Evolutionary conservation across 2,797 vertebrate species (phyloP).

Genomic region (Numenius phaeopus): DNA sequence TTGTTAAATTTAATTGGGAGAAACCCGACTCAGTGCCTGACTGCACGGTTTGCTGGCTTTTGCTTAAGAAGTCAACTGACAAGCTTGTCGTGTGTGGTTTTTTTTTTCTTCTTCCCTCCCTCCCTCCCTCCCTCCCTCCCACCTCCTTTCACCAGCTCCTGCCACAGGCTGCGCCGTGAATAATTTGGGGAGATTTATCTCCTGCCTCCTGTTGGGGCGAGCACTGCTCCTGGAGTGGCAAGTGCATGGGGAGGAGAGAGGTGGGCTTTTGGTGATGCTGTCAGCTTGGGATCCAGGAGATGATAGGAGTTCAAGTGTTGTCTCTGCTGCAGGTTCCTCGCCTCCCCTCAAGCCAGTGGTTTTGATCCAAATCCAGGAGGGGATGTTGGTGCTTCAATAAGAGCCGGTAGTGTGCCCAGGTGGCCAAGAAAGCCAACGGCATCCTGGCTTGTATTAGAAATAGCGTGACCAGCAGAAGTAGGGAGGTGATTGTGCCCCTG

Average conservation of each 20-base stretch:
- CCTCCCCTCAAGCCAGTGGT: background rate
- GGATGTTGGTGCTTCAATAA: background rate
- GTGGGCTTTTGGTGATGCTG: background rate
- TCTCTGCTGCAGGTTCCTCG: background rate
- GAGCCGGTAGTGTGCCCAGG: too few species aligned
- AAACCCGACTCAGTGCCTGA: constrained; percentile 61
- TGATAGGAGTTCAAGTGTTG: background rate
- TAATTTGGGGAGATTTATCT: background rate
- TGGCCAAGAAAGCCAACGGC: too few species aligned
- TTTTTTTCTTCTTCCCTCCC: background rate
- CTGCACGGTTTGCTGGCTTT: constrained; percentile 68
- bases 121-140: background rate
- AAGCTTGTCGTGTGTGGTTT: constrained; percentile 56
- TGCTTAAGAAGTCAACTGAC: constrained; percentile 77
- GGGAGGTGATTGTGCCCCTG: too few species aligned
- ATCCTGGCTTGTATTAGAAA: too few species aligned
- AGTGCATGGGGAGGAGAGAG: background rate
- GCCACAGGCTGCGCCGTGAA: background rate
- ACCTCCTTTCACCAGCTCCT: background rate
- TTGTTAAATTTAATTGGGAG: constrained; percentile 85
- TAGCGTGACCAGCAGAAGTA: too few species aligned
- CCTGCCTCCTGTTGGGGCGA: background rate
- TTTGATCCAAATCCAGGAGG: background rate
- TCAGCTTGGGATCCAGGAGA: background rate
- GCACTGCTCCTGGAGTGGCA: background rate